These are phyloP conservation scores for Cichlasoma orientale DNA, from an alignment of 2,797 vertebrate genomes.

Conservation along the genomic window DNA sequence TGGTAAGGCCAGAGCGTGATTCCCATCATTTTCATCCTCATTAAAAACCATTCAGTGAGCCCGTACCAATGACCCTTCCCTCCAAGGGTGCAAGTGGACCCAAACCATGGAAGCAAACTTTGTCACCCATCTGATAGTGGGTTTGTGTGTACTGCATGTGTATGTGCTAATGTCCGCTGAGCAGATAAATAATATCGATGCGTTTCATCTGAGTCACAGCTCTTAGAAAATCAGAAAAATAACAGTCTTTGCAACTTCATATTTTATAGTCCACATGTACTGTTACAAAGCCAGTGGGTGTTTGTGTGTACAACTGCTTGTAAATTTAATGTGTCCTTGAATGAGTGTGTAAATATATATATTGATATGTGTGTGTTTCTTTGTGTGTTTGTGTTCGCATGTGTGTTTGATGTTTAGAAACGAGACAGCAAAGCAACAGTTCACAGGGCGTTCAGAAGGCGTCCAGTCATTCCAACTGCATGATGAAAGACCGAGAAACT, in stretches of 20 bases:
- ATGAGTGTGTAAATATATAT: conserved; percentile 3
- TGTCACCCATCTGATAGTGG: not conserved
- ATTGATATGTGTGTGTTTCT: not conserved
- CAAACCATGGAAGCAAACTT: not conserved
- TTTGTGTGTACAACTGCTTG: not conserved
- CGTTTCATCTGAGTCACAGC: not conserved
- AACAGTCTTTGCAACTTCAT: not conserved
- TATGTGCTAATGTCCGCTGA: not conserved
- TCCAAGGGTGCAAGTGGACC: not conserved
- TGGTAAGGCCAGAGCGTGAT: not conserved
- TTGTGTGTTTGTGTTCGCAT: conserved; percentile 13
- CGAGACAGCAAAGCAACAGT: conserved; percentile 45
- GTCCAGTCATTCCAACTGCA: conserved; percentile 62
- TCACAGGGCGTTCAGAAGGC: conserved; percentile 54
- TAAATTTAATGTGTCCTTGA: not conserved
- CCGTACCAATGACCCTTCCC: not conserved
- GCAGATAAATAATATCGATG: not conserved
- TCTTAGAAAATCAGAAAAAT: not conserved
- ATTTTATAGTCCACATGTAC: not conserved
- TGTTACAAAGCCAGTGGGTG: not conserved
- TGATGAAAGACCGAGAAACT: conserved; percentile 77
- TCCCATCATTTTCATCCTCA: not conserved
- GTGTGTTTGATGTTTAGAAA: conserved; percentile 55
- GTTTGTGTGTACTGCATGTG: not conserved
- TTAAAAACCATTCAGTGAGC: not conserved